Base-by-base conservation (phyloP, 2,888 invertebrate genomes). In the Campopleginae sp. region DNA sequence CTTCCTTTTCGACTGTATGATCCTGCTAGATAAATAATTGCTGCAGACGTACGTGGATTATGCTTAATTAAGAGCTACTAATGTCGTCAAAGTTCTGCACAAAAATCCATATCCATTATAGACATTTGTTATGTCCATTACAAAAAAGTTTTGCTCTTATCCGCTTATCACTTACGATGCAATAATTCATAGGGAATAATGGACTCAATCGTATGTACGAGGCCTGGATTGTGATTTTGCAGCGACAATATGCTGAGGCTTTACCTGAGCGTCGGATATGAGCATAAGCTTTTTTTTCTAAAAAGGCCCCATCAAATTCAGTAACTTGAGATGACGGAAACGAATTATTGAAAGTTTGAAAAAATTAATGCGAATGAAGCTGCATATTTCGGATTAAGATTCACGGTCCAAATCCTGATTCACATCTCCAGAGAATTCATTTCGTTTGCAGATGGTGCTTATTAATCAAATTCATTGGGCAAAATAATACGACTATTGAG, bases 1-100 rank as follows among this genome's bases (percentile, higher is more conserved):
- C 74, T n/a, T 61, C 46, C 61, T n/a, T 17, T 63, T 46, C 31
- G 31, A 17, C 46, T 46, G 6, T 61, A 23, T 61, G 10, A 75
- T 46, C 31, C 31, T 61, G 31, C 4, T 63, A n/a, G n/a, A 31
- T 61, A 44, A 75, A 31, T 44, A 27, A 63, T 31, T 31, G 14
- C 12, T 27, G 12, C 33, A 58, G 42, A 19, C 17, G 23, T 46
- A 46, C n/a, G 31, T 44, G 42, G 1, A 58, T 74, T 70, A 70
- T 48, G 3, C 31, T 6, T 14, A 31, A 48, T 70, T 14, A 33
- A 48, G 10, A 42, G 46, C n/a, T 27, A 23, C 8, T 31, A 31
- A 17, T 70, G 12, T 48, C n/a, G n/a, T 48, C 17, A 48, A 48
- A 68, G 14, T 23, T 7, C 27, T 27, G 1, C 19, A 12, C 38